Evolutionary conservation across 2,888 invertebrate genomes (phyloP).

Genomic region (Brenthis daphne): DNA sequence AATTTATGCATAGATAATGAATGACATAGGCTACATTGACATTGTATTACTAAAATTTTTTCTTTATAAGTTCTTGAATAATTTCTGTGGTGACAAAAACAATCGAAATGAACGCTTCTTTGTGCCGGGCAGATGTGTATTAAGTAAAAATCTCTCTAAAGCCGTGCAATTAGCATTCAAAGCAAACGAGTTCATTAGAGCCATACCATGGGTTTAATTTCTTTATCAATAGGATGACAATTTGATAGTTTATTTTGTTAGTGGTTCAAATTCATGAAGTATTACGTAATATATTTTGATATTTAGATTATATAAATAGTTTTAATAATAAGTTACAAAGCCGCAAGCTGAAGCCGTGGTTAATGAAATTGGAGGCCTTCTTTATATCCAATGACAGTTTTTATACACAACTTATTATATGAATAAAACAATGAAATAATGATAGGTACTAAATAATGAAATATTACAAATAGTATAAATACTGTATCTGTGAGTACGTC

Average conservation of each 20-base stretch:
- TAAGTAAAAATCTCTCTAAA: constrained; percentile 25
- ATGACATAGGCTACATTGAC: too few relatives aligned
- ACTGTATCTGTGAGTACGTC: too few relatives aligned
- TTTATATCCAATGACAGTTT: too few relatives aligned
- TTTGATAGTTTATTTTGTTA: constrained; percentile 8
- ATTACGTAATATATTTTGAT: not conserved
- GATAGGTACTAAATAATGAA: too few relatives aligned
- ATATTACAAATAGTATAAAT: too few relatives aligned
- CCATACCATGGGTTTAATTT: constrained; percentile 19
- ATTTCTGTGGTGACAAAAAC: not conserved
- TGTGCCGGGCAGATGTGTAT: constrained; percentile 9
- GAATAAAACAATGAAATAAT: too few relatives aligned
- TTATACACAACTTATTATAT: too few relatives aligned
- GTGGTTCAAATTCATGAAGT: not conserved
- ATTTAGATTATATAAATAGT: not conserved
- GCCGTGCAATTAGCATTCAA: constrained; percentile 29
- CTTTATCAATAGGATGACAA: constrained; percentile 15
- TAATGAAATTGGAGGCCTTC: too few relatives aligned
- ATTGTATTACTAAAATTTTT: too few relatives aligned
- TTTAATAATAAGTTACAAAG: too few relatives aligned
- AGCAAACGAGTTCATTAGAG: constrained; percentile 29
- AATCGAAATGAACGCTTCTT: constrained; percentile 17
- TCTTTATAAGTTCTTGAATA: not conserved
- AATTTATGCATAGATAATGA: too few relatives aligned
- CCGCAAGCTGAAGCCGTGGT: too few relatives aligned